Base-by-base conservation (phyloP, 2,113 vertebrate genomes). In the Oncorhynchus nerka region DNA sequence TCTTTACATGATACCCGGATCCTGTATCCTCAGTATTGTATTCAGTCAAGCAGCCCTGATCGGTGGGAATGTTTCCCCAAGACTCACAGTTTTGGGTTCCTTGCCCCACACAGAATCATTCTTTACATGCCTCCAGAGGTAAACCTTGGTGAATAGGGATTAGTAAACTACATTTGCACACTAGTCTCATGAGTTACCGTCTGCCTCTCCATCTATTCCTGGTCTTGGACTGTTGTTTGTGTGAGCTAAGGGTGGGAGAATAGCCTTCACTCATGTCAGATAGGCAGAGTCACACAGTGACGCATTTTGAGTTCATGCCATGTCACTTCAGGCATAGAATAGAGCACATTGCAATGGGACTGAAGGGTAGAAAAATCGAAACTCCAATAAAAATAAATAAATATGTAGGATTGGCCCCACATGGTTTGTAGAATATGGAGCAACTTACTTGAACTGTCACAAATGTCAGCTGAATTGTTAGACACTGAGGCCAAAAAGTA, bases 131-230 rank as follows among this genome's bases (percentile, higher is more conserved):
- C 82, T 80, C 61, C 70, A 69, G 73, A 49, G 77, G 59, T 75
- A 61, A 78, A 90, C 45, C 71, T 72, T 74, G 55, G 59, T 71
- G 30, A 66, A 70, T 19, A 45, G 24, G 32, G 79, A 82, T 81
- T 70, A 79, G 49, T 80, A 81, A 71, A 77, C 85, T 85, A 89
- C 80, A 83, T 84, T 71, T 88, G 78, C 26, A 78, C 78, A 20
- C 28, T 32, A n/a, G 67, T 75, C 71, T 70, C 67, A 20, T 77
- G 39, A 45, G 39, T 84, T 86, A 77, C 75, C 80, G 81, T 84
- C 74, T 73, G 1, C 15, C 12, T 55, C 4, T 76, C 26, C 19
- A 66, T 81, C 86, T 92, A 84, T 90, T 89, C 78, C 73, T 84
- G 86, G 86, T 85, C 59, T 65, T 30, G 73, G 80, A 76, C 71